Evolutionary conservation across 2,888 invertebrate species (phyloP).

Genomic region (Arge pagana): DNA sequence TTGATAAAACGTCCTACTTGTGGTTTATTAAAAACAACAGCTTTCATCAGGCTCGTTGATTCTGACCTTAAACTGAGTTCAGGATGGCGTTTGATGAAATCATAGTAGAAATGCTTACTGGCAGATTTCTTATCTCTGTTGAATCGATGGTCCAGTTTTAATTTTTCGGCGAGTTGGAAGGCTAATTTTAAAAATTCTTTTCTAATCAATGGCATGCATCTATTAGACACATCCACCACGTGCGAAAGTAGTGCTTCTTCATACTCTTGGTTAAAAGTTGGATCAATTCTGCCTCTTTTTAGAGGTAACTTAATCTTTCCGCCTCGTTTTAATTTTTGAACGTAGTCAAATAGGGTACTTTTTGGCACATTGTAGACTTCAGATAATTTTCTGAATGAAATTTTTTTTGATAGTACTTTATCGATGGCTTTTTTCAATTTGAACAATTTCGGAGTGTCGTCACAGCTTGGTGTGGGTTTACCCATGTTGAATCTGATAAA

Average conservation of each 20-base stretch:
- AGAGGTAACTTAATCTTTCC: neutral
- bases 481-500: no score
- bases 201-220: slow-evolving; percentile 20
- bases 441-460: no score
- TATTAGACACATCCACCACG: slow-evolving; percentile 23
- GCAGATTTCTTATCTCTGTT: slow-evolving; percentile 27
- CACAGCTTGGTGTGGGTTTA: no score
- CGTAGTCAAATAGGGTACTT: slow-evolving; percentile 4
- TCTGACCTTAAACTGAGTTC: slow-evolving; percentile 25
- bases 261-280: slow-evolving; percentile 1
- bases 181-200: slow-evolving; percentile 30
- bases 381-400: slow-evolving; percentile 27
- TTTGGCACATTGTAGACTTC: slow-evolving; percentile 7
- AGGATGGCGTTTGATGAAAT: slow-evolving; percentile 27
- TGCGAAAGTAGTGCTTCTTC: slow-evolving; percentile 6
- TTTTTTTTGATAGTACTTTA: slow-evolving; percentile 29
- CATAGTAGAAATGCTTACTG: slow-evolving; percentile 31
- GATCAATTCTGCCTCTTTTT: slow-evolving; percentile 3
- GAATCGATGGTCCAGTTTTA: slow-evolving; percentile 30
- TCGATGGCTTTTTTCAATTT: slow-evolving; percentile 28
- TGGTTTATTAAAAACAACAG: slow-evolving; percentile 29
- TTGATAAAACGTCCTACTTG: slow-evolving; percentile 25
- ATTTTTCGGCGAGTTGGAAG: slow-evolving; percentile 28
- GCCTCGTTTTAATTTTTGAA: slow-evolving; percentile 11
- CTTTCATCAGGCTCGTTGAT: slow-evolving; percentile 20